These are phyloP conservation scores for Lumbricus terrestris DNA, from an alignment of 2,888 invertebrate genomes.

Conservation along the genomic window DNA sequence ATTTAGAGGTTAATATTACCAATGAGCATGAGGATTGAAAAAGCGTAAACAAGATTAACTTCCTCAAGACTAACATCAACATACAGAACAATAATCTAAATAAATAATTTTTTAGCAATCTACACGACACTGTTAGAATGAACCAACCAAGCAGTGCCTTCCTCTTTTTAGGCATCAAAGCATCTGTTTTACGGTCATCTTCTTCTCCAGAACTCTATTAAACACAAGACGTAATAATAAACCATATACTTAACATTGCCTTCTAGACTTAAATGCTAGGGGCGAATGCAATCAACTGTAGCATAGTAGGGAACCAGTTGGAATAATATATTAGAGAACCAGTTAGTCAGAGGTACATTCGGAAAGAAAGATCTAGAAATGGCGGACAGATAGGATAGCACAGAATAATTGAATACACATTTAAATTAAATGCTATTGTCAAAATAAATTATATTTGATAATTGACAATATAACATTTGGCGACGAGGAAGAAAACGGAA, in stretches of 20 bases:
- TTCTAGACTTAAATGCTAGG: not conserved
- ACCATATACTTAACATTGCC: not conserved
- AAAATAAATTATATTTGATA: too few relatives aligned
- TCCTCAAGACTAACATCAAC: not conserved
- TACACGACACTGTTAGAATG: not conserved
- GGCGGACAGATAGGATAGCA: too few relatives aligned
- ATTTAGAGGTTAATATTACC: too few relatives aligned
- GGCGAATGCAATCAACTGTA: too few relatives aligned
- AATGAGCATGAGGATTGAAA: not conserved
- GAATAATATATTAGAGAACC: too few relatives aligned
- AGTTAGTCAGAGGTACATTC: too few relatives aligned
- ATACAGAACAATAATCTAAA: not conserved
- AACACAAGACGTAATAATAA: not conserved
- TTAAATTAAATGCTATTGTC: too few relatives aligned
- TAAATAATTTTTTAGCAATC: not conserved
- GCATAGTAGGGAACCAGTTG: too few relatives aligned
- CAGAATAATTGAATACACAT: too few relatives aligned
- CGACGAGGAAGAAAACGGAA: too few relatives aligned
- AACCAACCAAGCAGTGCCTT: conserved; percentile 9
- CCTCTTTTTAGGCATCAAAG: conserved; percentile 11
- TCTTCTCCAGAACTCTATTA: conserved; percentile 10
- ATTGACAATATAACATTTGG: too few relatives aligned
- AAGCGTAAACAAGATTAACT: not conserved
- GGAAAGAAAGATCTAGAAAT: too few relatives aligned
- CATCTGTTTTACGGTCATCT: conserved; percentile 11